Evolutionary conservation across 1,140 invertebrate species (phyloP).

Genomic region (Frieseomelitta varia): DNA sequence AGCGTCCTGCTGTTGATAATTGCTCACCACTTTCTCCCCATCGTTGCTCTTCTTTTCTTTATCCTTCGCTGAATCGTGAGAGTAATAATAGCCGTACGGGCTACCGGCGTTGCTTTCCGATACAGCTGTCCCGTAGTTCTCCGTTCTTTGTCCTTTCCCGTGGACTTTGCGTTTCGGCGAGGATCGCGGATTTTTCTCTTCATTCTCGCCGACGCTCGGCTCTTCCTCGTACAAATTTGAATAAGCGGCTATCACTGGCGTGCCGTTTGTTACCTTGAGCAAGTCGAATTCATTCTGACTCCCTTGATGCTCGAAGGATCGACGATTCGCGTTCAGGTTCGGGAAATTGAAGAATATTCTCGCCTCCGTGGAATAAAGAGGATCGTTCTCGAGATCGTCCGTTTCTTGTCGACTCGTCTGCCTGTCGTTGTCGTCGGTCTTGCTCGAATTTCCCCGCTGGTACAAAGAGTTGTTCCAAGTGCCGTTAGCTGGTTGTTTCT

Average conservation of each 20-base stretch:
- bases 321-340: constrained; percentile 60
- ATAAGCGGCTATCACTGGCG: constrained; percentile 77
- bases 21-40: constrained; percentile 64
- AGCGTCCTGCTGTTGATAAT: constrained; percentile 60
- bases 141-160: constrained; percentile 53
- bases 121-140: constrained; percentile 46
- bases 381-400: constrained; percentile 64
- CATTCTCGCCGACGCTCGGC: background rate
- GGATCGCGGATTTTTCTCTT: background rate
- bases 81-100: constrained; percentile 48
- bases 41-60: constrained; percentile 49
- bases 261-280: constrained; percentile 77
- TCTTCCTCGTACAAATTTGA: constrained; percentile 72
- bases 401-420: background rate
- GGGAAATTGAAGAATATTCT: constrained; percentile 73
- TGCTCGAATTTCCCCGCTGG: background rate
- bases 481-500: background rate
- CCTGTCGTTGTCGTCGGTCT: background rate
- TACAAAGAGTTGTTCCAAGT: background rate
- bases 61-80: constrained; percentile 27
- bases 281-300: constrained; percentile 76
- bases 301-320: constrained; percentile 71
- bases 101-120: constrained; percentile 29
- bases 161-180: constrained; percentile 18
- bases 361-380: constrained; percentile 74